Conservation (phyloP, 2,888 invertebrate species). For the Tenthredo distinguenda region DNA sequence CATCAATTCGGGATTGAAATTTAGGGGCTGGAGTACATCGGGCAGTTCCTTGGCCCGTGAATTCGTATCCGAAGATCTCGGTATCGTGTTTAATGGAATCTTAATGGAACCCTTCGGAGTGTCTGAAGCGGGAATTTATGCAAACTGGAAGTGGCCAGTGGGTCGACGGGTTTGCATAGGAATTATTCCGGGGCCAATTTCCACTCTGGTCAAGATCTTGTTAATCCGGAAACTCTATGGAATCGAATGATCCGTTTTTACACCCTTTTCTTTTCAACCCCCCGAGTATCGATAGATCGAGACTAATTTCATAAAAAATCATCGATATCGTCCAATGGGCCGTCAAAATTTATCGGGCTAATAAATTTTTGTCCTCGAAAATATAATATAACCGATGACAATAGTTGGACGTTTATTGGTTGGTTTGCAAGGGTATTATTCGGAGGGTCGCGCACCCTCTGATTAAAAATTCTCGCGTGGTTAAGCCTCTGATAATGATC, state of each 20-base stretch:
- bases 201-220: constrained; percentile 70
- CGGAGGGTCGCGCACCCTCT: constrained; percentile 77
- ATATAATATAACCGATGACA: constrained; percentile 62
- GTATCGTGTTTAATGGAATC: constrained; percentile 18
- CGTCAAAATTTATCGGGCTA: background rate
- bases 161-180: constrained; percentile 76
- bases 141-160: constrained; percentile 73
- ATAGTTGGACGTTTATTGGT: constrained; percentile 70
- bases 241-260: background rate
- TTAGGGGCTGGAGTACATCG: background rate
- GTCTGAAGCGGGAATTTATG: constrained; percentile 66
- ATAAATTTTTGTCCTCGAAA: constrained; percentile 46
- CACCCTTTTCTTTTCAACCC: too few species aligned
- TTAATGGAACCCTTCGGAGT: constrained; percentile 4
- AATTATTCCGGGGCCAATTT: constrained; percentile 64
- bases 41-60: background rate
- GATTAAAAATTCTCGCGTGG: constrained; percentile 79
- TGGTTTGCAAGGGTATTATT: constrained; percentile 71
- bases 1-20: background rate
- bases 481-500: constrained; percentile 79
- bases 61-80: background rate
- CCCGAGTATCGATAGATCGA: too few species aligned
- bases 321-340: constrained; percentile 64
- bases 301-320: too few species aligned
- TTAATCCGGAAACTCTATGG: constrained; percentile 65